Conservation (phyloP, 1,140 invertebrate species). For the Drosophila albomicans region DNA sequence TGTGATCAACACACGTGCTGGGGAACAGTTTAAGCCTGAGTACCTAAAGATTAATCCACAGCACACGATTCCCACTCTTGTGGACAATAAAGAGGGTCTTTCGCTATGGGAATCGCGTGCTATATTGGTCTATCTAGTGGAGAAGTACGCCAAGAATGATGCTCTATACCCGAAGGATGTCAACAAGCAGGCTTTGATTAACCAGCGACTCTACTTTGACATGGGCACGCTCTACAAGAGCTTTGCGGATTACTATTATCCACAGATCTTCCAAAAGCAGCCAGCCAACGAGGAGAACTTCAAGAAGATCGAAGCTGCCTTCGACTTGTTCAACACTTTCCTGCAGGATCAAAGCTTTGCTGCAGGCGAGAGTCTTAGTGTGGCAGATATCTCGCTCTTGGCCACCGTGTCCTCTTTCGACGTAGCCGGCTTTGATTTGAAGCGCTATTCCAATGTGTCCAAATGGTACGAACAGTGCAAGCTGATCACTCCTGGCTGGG, state of each 20-base stretch:
- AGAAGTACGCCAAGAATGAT: constrained; percentile 88
- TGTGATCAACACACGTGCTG: constrained; percentile 86
- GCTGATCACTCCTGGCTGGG: constrained; percentile 89
- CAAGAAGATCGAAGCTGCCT: constrained; percentile 87
- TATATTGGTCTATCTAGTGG: constrained; percentile 89
- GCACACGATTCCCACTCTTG: constrained; percentile 89
- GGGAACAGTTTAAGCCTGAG: constrained; percentile 90
- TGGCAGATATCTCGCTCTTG: constrained; percentile 90
- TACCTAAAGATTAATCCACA: constrained; percentile 87
- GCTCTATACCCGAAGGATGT: constrained; percentile 89
- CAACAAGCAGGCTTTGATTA: constrained; percentile 88
- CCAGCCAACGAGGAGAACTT: constrained; percentile 87
- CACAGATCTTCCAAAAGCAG: constrained; percentile 87
- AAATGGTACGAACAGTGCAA: constrained; percentile 90
- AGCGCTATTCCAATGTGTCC: constrained; percentile 89
- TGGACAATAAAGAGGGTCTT: constrained; percentile 88
- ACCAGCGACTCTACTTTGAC: constrained; percentile 91
- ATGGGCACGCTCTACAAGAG: constrained; percentile 88
- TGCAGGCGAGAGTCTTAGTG: constrained; percentile 89
- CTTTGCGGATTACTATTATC: constrained; percentile 88
- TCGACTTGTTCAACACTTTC: constrained; percentile 89
- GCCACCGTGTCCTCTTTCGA: constrained; percentile 89
- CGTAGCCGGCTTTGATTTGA: constrained; percentile 88
- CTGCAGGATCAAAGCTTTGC: constrained; percentile 88
- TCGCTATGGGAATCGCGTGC: constrained; percentile 89